A percentile compares a stretch with the other conserved stretches of the same genome.
Evolutionary conservation across 2,113 vertebrate genomes (phyloP).

Genomic region (Phainopepla nitens): DNA sequence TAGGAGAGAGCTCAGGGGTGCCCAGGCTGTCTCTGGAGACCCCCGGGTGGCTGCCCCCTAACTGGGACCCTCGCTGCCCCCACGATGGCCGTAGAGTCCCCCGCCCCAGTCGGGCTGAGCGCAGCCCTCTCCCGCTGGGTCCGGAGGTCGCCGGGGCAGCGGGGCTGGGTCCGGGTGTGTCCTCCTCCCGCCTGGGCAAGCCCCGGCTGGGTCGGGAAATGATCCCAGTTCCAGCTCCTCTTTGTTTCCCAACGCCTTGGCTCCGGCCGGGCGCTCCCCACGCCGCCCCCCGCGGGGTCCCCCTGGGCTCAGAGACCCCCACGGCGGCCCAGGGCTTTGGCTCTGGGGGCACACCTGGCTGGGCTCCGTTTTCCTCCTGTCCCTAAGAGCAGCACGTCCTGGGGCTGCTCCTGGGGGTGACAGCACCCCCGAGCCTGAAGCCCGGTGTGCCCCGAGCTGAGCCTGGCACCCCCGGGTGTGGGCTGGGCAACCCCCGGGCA

Average conservation of each 20-base stretch:
- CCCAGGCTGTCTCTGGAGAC: not conserved
- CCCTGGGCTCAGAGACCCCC: fast-evolving
- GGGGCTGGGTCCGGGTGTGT: not conserved
- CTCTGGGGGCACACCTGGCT: not conserved
- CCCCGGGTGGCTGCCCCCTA: not conserved
- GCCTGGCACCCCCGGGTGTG: not conserved
- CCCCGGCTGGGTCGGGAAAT: conserved; percentile 1
- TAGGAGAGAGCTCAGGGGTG: not conserved
- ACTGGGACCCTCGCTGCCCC: not conserved
- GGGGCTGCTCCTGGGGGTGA: not conserved
- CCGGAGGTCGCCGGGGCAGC: not conserved
- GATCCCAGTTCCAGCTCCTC: conserved; percentile 1
- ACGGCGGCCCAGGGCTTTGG: fast-evolving
- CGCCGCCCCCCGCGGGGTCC: not conserved
- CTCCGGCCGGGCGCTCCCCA: not conserved
- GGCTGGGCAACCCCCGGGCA: not conserved
- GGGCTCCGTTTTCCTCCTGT: not conserved
- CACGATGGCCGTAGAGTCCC: not conserved
- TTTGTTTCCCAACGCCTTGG: conserved; percentile 37
- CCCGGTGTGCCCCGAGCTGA: not conserved
- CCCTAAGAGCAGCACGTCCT: not conserved
- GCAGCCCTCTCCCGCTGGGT: not conserved
- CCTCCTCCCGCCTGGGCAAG: not conserved
- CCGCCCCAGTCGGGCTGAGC: not conserved
- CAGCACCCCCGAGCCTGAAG: not conserved